A percentile compares a stretch with the other conserved stretches of the same genome.
Conservation (phyloP, 2,113 vertebrate genomes). For the Chitala chitala region DNA sequence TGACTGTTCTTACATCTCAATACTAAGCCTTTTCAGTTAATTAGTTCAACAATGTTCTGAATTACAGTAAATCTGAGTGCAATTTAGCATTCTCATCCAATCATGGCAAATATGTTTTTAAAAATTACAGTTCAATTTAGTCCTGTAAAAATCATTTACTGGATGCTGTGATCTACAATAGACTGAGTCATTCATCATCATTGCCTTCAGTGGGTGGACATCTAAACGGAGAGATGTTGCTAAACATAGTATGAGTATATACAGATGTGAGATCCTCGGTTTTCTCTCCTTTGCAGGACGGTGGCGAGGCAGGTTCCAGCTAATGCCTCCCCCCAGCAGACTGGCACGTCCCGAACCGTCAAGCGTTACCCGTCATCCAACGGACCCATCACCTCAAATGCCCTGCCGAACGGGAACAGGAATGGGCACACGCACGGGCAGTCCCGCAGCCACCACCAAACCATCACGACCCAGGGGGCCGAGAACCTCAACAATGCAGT, state of each 20-base stretch:
- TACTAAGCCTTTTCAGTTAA: constrained; percentile 38
- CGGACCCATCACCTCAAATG: constrained; percentile 79
- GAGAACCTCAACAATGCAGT: constrained; percentile 54
- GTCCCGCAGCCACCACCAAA: constrained; percentile 47
- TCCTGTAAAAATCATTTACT: constrained; percentile 45
- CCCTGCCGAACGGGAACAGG: constrained; percentile 59
- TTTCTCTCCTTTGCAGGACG: constrained; percentile 62
- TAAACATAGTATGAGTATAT: background rate
- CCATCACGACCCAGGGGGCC: constrained; percentile 41
- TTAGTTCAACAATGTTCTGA: constrained; percentile 41
- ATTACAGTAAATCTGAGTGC: constrained; percentile 33
- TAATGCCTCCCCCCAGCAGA: constrained; percentile 60
- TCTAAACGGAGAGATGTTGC: background rate
- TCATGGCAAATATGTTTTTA: constrained; percentile 44
- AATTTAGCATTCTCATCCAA: constrained; percentile 40
- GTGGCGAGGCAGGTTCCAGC: constrained; percentile 70
- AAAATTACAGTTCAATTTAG: constrained; percentile 34
- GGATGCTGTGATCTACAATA: constrained; percentile 44
- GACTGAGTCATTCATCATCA: constrained; percentile 20
- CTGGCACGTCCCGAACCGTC: constrained; percentile 73
- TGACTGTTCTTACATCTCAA: constrained; percentile 36
- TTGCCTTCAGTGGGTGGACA: background rate
- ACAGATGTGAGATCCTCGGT: background rate
- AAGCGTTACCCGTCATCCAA: constrained; percentile 74
- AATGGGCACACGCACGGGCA: constrained; percentile 30